These are phyloP conservation scores for Vireo griseus DNA, from an alignment of 2,797 vertebrate genomes.

Conservation along the genomic window DNA sequence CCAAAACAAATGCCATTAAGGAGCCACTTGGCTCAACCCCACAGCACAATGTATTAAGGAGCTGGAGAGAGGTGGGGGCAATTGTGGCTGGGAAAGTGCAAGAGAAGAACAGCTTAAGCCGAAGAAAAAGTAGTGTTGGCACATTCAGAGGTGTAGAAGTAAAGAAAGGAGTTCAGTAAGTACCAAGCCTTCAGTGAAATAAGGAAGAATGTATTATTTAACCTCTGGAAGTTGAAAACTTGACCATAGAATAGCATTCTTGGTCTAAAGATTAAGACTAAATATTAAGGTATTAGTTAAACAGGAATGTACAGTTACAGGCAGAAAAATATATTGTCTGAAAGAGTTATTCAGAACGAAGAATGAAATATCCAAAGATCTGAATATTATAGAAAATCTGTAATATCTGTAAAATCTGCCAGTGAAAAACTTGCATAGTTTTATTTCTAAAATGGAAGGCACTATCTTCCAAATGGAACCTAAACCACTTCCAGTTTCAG, in stretches of 20 bases:
- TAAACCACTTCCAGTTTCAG: neutral
- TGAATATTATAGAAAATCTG: neutral
- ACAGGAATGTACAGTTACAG: neutral
- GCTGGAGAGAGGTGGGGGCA: neutral
- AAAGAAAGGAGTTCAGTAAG: neutral
- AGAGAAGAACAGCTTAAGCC: neutral
- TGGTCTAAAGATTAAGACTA: neutral
- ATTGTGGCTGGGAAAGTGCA: neutral
- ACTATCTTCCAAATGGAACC: neutral
- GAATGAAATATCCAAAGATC: neutral
- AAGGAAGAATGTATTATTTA: neutral
- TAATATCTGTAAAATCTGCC: neutral
- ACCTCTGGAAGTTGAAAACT: neutral
- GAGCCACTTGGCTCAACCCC: neutral
- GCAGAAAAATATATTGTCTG: neutral
- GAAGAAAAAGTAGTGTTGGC: neutral
- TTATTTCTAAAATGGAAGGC: neutral
- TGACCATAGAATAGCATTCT: neutral
- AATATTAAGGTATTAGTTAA: neutral
- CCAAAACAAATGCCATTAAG: neutral
- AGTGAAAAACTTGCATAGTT: neutral
- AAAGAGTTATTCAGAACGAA: neutral
- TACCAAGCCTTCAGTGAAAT: neutral
- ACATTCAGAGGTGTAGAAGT: neutral
- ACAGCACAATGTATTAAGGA: neutral